These are phyloP conservation scores for Cataglyphis rosenhaueri DNA, from an alignment of 2,888 invertebrate genomes.

Conservation along the genomic window DNA sequence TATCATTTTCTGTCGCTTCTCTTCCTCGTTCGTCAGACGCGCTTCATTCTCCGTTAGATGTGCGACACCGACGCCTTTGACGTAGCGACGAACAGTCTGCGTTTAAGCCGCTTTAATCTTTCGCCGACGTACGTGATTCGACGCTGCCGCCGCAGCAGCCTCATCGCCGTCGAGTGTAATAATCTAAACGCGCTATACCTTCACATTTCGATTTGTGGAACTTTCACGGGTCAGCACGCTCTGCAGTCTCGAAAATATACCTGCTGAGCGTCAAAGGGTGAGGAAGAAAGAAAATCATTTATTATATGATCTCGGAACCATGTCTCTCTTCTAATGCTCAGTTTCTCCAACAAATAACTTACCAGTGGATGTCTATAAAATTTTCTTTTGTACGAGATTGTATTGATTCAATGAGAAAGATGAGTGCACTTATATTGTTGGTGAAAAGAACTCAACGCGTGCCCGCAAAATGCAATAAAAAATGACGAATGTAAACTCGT, in stretches of 20 bases:
- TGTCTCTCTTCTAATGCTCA: not conserved
- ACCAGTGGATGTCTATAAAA: conserved; percentile 7
- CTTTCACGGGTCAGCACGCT: conserved; percentile 33
- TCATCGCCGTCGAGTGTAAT: conserved; percentile 47
- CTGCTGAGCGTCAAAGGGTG: conserved; percentile 9
- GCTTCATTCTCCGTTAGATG: not conserved
- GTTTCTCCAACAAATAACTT: conserved; percentile 15
- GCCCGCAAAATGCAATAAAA: conserved; percentile 3
- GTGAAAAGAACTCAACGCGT: conserved; percentile 3
- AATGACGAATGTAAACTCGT: conserved; percentile 13
- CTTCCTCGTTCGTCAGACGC: not conserved
- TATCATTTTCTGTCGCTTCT: conserved; percentile 43
- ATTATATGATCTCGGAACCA: not conserved
- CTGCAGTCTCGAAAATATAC: not conserved
- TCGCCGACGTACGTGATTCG: conserved; percentile 58
- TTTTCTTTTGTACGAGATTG: conserved; percentile 20
- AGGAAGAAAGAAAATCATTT: conserved; percentile 35
- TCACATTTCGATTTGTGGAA: conserved; percentile 55
- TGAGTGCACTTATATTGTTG: conserved; percentile 13
- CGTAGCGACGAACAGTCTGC: not conserved
- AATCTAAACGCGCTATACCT: conserved; percentile 55
- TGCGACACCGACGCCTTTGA: conserved; percentile 3
- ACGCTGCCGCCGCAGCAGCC: conserved; percentile 39
- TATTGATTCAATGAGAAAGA: conserved; percentile 20
- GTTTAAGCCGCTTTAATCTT: conserved; percentile 62